Base-by-base conservation (phyloP, 2,797 vertebrate species). In the Phoebastria nigripes region DNA sequence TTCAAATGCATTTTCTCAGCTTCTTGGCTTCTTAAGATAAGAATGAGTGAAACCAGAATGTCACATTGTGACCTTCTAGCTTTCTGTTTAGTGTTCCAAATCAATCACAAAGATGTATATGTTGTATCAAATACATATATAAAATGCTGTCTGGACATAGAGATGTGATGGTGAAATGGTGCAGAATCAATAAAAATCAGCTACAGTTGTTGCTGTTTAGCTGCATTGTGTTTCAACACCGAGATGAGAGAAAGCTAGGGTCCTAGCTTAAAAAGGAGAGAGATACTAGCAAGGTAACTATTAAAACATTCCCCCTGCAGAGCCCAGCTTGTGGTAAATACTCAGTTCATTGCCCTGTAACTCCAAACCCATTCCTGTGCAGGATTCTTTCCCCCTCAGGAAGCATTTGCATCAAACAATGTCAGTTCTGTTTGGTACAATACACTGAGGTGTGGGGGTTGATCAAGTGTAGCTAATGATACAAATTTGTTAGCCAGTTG, bases 121-220 rank as follows among this genome's bases (percentile, higher is more conserved):
- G 17, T 94, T 82, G 9, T 84, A 93, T 92, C 94, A 94, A 96
- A 95, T 91, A 51, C 39, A 29, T 86, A 92, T 82, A 96, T 92
- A 70, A 92, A 73, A 59, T 87, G 69, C 81, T 63, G 55, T 33
- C 73, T 77, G 83, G 90, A 87, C 88, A 66, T 14, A 55, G 41
- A 82, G 33, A 41, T 92, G 62, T 0, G 8, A 37, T 82, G 80
- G 71, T 85, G 91, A 96, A 96, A 87, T 33, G 58, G 59, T 65
- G 51, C 56, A 87, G 66, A 96, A 96, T 97, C 97, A 94, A 93
- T 87, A 55, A 44, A 91, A 62, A 51, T 73, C 31, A 67, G n/a
- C 49, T 83, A 12, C 42, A 35, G 49, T 52, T 54, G 24, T 84
- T 76, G 52, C 49, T 17, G 11, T 59, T 82, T 3, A 29, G 22